Conservation (phyloP, 2,888 invertebrate genomes). For the Pseudococcus viburni region DNA sequence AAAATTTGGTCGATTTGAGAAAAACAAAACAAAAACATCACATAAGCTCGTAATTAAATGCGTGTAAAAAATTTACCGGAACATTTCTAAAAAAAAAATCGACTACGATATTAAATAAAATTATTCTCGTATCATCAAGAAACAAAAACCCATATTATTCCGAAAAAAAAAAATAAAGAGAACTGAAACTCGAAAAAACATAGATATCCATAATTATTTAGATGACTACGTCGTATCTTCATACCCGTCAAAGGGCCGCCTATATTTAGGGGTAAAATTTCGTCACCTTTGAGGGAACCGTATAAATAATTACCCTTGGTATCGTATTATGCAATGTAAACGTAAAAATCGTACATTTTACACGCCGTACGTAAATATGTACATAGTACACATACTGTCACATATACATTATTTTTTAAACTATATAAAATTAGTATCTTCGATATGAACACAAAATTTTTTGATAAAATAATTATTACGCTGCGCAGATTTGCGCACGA, state of each 20-base stretch:
- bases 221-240: neutral
- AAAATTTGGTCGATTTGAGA: constrained; percentile 6
- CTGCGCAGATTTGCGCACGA: neutral
- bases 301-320: constrained; percentile 43
- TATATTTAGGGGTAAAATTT: neutral
- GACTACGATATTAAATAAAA: neutral
- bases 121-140: neutral
- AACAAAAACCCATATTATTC: neutral
- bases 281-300: constrained; percentile 5
- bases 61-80: constrained; percentile 5
- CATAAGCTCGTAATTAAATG: constrained; percentile 45
- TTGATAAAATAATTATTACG: constrained; percentile 28
- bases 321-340: neutral
- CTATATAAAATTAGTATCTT: constrained; percentile 21
- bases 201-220: neutral
- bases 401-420: neutral
- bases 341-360: neutral
- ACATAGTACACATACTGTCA: neutral
- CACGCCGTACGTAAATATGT: neutral
- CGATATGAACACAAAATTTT: constrained; percentile 43
- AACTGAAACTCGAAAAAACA: neutral
- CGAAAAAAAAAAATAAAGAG: constrained; percentile 7
- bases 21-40: neutral
- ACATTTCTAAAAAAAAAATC: constrained; percentile 1
- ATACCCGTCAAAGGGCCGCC: neutral